Evolutionary conservation across 2,797 vertebrate species (phyloP), one percentile per base, ranked within the genome.

Genomic region (Manis pentadactyla): DNA sequence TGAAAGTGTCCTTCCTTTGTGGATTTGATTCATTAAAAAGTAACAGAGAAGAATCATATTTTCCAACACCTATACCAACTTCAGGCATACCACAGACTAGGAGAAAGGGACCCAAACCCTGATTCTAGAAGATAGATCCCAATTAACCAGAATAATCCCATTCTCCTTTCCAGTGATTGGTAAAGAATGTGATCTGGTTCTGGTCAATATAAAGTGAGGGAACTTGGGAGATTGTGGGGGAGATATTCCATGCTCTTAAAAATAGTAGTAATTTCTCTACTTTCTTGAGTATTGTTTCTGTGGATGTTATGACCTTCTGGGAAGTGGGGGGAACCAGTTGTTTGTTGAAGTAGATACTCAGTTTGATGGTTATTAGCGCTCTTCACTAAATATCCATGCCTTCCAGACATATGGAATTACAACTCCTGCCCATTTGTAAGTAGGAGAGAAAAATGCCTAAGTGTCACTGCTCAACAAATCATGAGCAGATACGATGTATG

Each of bases 141-240:
- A 55, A 0, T 2, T 82, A 73, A 42, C 5, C 12, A 5, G 13
- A 39, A 55, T 37, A 31, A 68, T 51, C 51, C 61, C 63, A 37
- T 42, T 92, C 15, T 5, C 19, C 25, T 39, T 75, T 29, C 74
- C 53, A 34, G 4, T 57, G 57, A 79, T 73, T 74, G 29, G 23
- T 63, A 96, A 96, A 71, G 23, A 81, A 81, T 25, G 13, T 69
- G 73, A 88, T 87, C 53, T 25, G 34, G 21, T 82, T 93, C 37
- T 87, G 37, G 27, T 23, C 46, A 92, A 13, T 92, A 27, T 14
- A 79, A 64, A 64, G 49, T 31, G 27, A 79, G 18, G 18, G 8
- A 61, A 86, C 8, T 23, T 49, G 39, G 61, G 25, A 37, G 11
- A 5, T 27, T 31, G 57, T 46, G 37, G 69, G 53, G 29, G n/a